A percentile compares a stretch with the other conserved stretches of the same genome.
Evolutionary conservation across 2,888 invertebrate genomes (phyloP).

Genomic region (Eulithis prunata): DNA sequence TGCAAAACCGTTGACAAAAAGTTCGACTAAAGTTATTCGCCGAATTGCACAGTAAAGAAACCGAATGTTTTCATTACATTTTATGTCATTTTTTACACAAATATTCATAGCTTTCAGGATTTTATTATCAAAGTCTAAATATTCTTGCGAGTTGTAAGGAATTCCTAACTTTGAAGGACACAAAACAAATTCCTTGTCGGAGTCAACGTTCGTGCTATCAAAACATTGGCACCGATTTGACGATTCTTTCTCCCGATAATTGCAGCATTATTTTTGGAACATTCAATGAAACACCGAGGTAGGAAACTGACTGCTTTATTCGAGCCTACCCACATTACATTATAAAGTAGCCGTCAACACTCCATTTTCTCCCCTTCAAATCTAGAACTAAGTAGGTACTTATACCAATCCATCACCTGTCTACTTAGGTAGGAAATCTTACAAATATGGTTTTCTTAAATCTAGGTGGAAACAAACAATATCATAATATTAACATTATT

Average conservation of each 20-base stretch:
- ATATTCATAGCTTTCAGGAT: background rate
- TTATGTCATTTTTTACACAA: background rate
- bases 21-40: background rate
- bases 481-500: no score
- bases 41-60: background rate
- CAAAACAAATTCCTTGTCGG: conserved; percentile 4
- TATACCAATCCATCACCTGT: no score
- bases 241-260: conserved; percentile 8
- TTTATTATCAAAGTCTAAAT: background rate
- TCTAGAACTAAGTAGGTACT: no score
- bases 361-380: no score
- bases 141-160: conserved; percentile 19
- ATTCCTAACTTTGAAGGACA: conserved; percentile 21
- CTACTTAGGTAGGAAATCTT: no score
- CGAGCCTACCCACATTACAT: no score
- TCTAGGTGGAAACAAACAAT: no score
- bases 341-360: no score
- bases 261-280: conserved; percentile 9
- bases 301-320: no score
- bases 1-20: conserved; percentile 1
- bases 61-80: conserved; percentile 12
- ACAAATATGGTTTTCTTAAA: no score
- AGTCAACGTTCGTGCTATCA: conserved; percentile 34
- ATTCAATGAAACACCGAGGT: no score
- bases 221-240: conserved; percentile 32